Base-by-base conservation (phyloP, 2,113 vertebrate species). In the Miniopterus natalensis region DNA sequence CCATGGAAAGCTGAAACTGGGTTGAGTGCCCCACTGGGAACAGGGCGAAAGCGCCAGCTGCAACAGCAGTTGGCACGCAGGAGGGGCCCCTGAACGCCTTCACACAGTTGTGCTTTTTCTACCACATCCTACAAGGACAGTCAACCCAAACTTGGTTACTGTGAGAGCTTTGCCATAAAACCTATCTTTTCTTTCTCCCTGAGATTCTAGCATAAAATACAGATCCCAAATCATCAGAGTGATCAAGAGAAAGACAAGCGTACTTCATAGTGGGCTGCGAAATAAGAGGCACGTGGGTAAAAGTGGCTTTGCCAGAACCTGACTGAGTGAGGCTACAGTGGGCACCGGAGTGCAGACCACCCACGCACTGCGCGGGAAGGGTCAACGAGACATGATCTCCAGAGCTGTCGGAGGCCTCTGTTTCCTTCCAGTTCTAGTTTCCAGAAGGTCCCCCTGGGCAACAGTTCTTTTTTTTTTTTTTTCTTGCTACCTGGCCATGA, bases 261-360 rank as follows among this genome's bases (percentile, higher is more conserved):
- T 5, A 12, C 6, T 31, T 59, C 65, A 1, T 0, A 31, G 70
- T 1, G 2, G 74, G 40, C 55, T 20, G 20, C 29, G 53, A 68
- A n/a, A 5, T 18, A 20, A 17, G 31, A 70, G 45, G 31, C 2
- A 4, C 0, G 1, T 0, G 4, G n/a, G 2, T 0, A 12, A 57
- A 13, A 10, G 27, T 40, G 3, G 3, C 10, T 2, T 0, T 1
- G 5, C 31, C 27, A 17, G 42, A 61, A 11, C 11, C 47, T 1
- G 5, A 27, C 8, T 2, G 2, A 45, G 8, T 1, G 2, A 70
- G 2, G 29, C n/a, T 14, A 9, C 0, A 1, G 40, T 0, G 1
- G 36, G n/a, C 4, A 5, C 6, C 57, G 8, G 31, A 14, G n/a
- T 14, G 23, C 20, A 25, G 49, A 14, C 4, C 13, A 14, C 4